phyloP scores from a whole-genome alignment of 2,113 vertebrate species.

The Aspidoscelis tigris region DNA sequence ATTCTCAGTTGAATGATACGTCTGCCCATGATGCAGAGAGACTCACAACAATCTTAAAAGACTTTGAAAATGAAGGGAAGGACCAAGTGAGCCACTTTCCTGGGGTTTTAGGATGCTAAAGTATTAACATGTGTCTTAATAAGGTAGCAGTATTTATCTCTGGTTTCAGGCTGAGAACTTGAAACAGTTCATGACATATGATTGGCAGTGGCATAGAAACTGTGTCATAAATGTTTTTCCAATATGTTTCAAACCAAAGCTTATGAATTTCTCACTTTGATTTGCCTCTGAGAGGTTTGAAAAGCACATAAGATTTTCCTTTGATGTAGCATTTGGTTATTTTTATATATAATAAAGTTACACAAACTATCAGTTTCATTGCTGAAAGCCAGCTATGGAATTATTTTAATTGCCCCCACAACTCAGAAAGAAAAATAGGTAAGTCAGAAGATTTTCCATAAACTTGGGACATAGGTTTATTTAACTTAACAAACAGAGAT shows the following conservation, averaged over 20 bases:
- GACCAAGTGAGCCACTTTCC: too few species aligned
- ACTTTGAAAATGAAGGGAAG: background rate
- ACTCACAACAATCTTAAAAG: background rate
- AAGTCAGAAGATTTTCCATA: background rate
- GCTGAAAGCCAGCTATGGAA: background rate
- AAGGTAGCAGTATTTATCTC: background rate
- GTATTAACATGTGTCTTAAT: background rate
- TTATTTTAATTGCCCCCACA: constrained; percentile 21
- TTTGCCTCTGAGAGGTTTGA: background rate
- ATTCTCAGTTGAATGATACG: too few species aligned
- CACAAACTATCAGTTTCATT: constrained; percentile 15
- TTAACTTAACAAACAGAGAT: background rate
- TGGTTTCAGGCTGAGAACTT: background rate
- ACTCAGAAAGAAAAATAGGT: background rate
- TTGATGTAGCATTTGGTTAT: constrained; percentile 33
- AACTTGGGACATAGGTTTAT: background rate
- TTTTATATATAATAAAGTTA: constrained; percentile 9
- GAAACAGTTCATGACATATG: background rate
- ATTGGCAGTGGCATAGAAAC: background rate
- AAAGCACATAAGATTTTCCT: constrained; percentile 29
- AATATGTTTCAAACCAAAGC: constrained; percentile 1
- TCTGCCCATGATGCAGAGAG: too few species aligned
- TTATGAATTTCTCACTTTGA: constrained; percentile 37
- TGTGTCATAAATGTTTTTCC: background rate
- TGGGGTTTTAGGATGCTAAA: background rate